Evolutionary conservation across 92 coral and sea anemone genomes (phyloP), one percentile per base, ranked within the genome.

Genomic region (Actinernus sp.): DNA sequence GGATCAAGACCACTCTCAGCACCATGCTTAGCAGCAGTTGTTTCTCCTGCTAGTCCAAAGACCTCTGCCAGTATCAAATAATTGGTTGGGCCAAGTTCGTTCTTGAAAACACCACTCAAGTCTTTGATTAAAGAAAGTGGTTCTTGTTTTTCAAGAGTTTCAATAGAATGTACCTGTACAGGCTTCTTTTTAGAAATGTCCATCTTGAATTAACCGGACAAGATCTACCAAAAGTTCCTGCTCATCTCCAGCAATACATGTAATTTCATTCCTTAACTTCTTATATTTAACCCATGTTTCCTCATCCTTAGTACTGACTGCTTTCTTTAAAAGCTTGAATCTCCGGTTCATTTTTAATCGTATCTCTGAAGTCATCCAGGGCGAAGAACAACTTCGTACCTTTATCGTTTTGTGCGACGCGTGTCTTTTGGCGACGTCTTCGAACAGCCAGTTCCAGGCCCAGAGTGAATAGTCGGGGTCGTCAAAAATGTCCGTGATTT

Each of bases 121-220:
- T 74, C 72, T 27, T 74, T 74, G 32, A 74, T 62, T 8, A 62
- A 31, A 2, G 68, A 44, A 1, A 48, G 28, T 80, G 75, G 19
- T 57, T 71, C 19, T 79, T 70, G 37, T 49, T 50, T 27, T 50
- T 73, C 6, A 10, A 28, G 3, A 61, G 63, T 27, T 77, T 58
- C 9, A 80, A 80, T 6, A 71, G 74, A 8, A 71, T 63, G 48
- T 24, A 71, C 31, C 54, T 79, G 80, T 26, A 79, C 63, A 30
- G 80, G 74, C 14, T 68, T 63, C 9, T 24, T 50, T 30, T 58
- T 56, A 3, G 78, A 68, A 1, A 78, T 38, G 18, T 1, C 86
- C 14, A 56, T 34, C 11, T 55, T 26, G 0, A 73, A 39, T 44
- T 28, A 74, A 27, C 17, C 61, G 57, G 19, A 39, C 22, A 25